These are phyloP conservation scores for Oncorhynchus tshawytscha DNA, from an alignment of 2,113 vertebrate species.

Conservation along the genomic window DNA sequence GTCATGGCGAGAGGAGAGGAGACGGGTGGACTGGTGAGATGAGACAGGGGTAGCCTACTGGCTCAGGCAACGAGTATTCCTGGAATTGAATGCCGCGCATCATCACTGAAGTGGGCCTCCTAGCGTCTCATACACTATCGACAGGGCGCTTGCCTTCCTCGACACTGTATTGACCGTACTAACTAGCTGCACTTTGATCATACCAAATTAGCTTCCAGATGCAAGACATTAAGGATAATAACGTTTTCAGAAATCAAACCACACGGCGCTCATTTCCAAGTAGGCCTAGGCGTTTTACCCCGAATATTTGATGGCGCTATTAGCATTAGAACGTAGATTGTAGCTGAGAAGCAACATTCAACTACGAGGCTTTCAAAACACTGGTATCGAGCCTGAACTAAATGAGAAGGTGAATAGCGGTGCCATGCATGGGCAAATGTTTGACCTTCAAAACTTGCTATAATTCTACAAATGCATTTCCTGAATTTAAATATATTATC, in stretches of 20 bases:
- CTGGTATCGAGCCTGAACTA: background rate
- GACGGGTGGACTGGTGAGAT: background rate
- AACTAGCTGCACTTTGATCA: constrained; percentile 71
- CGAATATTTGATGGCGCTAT: too few species aligned
- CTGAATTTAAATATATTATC: background rate
- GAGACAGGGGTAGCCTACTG: background rate
- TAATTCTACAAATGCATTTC: background rate
- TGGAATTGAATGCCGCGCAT: background rate
- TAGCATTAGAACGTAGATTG: too few species aligned
- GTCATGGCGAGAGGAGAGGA: constrained; percentile 32
- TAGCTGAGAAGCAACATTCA: constrained; percentile 31
- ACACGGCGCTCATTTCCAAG: constrained; percentile 41
- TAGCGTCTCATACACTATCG: constrained; percentile 53
- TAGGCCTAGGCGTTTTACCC: too few species aligned
- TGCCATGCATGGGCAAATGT: constrained; percentile 15
- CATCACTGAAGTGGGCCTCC: constrained; percentile 34
- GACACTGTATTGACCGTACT: constrained; percentile 65
- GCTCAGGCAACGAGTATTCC: background rate
- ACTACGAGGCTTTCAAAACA: background rate
- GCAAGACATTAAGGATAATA: constrained; percentile 57
- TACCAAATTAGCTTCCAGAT: constrained; percentile 62
- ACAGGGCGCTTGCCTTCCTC: constrained; percentile 52
- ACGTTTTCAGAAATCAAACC: constrained; percentile 55
- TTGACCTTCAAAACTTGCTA: constrained; percentile 5
- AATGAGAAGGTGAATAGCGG: constrained; percentile 15